Conservation (phyloP, 2,888 invertebrate species). For the Andrena bicolor region DNA sequence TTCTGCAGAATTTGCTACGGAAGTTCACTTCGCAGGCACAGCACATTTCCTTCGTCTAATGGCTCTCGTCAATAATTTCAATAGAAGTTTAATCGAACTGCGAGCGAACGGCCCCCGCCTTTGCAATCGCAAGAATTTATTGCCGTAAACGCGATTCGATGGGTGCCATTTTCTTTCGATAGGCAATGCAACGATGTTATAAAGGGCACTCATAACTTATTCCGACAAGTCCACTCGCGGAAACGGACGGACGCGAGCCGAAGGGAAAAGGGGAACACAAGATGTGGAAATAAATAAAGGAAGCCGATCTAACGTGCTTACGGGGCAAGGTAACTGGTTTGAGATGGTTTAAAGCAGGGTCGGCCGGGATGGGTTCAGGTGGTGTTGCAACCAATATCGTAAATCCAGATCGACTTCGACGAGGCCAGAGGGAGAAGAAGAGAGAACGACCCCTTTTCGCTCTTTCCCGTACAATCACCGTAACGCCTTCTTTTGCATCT, state of each 20-base stretch:
- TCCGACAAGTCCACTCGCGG: slow-evolving; percentile 47
- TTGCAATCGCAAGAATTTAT: slow-evolving; percentile 27
- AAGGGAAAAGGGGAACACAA: slow-evolving; percentile 61
- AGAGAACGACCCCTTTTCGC: slow-evolving; percentile 66
- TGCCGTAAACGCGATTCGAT: slow-evolving; percentile 1
- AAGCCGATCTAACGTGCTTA: slow-evolving; percentile 70
- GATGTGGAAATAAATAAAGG: slow-evolving; percentile 75
- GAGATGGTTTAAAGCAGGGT: slow-evolving; percentile 69
- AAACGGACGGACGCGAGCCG: slow-evolving; percentile 32
- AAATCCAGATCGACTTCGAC: slow-evolving; percentile 80
- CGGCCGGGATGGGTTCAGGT: slow-evolving; percentile 78
- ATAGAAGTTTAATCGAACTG: neutral
- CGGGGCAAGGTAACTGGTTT: slow-evolving; percentile 60
- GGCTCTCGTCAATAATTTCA: neutral
- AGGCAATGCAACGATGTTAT: slow-evolving; percentile 49
- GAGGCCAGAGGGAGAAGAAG: slow-evolving; percentile 62
- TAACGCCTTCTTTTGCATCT: slow-evolving; percentile 72
- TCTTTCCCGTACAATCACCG: slow-evolving; percentile 56
- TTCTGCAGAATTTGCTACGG: too few species aligned
- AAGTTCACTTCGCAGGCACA: too few species aligned
- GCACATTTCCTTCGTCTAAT: neutral
- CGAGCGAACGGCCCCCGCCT: neutral
- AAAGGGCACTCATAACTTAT: slow-evolving; percentile 42
- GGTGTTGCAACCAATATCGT: slow-evolving; percentile 82
- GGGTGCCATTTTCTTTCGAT: slow-evolving; percentile 40